Conservation (phyloP, 2,797 vertebrate species). For the Pterois miles region DNA sequence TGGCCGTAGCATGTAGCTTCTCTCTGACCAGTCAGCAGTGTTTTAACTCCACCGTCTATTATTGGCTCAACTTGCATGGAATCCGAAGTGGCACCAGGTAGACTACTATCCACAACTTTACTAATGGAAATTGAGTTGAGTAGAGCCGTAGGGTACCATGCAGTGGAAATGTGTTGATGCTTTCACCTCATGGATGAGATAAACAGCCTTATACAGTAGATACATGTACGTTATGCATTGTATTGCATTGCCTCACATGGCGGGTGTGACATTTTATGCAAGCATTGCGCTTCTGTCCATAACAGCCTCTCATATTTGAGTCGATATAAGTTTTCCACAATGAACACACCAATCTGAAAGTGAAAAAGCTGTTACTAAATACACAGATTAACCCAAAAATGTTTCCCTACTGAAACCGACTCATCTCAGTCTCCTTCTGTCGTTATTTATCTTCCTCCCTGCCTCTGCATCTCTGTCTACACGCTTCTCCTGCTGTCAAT, state of each 20-base stretch:
- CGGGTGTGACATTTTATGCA: background rate
- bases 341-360: background rate
- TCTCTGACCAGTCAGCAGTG: no score
- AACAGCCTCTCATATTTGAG: background rate
- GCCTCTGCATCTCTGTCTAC: background rate
- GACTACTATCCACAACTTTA: background rate
- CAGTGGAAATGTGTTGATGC: background rate
- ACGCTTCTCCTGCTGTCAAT: constrained; percentile 37
- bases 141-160: background rate
- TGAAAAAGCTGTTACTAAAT: background rate
- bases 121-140: background rate
- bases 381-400: background rate
- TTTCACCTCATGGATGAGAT: background rate
- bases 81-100: background rate
- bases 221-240: background rate
- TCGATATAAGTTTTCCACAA: background rate
- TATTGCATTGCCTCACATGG: constrained; percentile 2
- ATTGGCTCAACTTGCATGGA: no score
- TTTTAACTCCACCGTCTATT: no score
- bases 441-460: background rate
- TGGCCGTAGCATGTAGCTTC: no score
- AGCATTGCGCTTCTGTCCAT: background rate
- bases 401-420: background rate
- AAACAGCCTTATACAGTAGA: background rate
- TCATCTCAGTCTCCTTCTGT: constrained; percentile 2